Evolutionary conservation across 2,888 invertebrate genomes (phyloP), one percentile per base, ranked within the genome.

Genomic region (Theristus sp.): DNA sequence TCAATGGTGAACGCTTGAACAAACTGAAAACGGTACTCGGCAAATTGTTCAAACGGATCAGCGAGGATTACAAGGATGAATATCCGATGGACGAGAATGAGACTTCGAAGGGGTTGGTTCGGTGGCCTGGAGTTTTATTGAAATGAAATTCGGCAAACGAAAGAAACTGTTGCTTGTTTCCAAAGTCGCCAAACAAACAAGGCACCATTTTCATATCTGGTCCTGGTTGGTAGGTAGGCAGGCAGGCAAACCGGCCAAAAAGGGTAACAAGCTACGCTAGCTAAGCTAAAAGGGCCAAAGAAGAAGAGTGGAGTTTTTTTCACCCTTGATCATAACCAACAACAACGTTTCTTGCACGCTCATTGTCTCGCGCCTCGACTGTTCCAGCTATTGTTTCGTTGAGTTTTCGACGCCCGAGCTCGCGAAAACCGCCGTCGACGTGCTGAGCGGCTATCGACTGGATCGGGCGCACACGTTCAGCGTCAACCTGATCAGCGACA

Each of bases 401-500:
- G 69, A 71, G 56, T 70, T 67, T 63, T 62, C 64, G 10, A 63
- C 62, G 25, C 63, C 63, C n/a, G 67, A 65, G 10, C 53, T 59
- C 24, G 70, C 71, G 27, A 62, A 84, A 60, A 87, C 89, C 72
- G 93, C 94, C 13, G 87, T 89, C 0, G 86, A 86, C 70, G 81
- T 83, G 52, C 83, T 87, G 57, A 88, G 94, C 77, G 88, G 89
- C 71, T 86, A 90, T 79, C 90, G 89, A 75, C 81, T 98, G 72
- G 96, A 98, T 78, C 94, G 90, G 75, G 84, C 84, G 68, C 94
- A 98, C 72, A 89, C 89, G 3, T 90, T 98, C 76, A 65, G 27
- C n/a, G 61, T 64, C 25, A 64, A 64, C 46, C 56, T 64, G 30
- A 61, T 67, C 30, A 60, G 62, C 27, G 62, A 66, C 27, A 53